These are phyloP conservation scores for Poecile atricapillus DNA, from an alignment of 2,113 vertebrate genomes.

Conservation along the genomic window DNA sequence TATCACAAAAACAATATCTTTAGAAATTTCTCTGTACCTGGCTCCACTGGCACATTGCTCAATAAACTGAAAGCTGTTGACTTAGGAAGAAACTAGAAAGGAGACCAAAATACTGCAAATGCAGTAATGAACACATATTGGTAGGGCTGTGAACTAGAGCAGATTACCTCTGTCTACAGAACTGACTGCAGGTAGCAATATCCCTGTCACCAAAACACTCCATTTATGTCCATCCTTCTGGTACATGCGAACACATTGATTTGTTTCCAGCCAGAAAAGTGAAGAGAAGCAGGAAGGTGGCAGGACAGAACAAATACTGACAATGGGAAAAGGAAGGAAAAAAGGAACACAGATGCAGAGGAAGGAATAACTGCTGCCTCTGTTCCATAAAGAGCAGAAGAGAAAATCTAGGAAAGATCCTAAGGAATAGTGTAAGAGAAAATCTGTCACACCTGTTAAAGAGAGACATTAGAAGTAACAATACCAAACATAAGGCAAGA, in stretches of 20 bases:
- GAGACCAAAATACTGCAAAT: not conserved
- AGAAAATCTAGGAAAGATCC: not conserved
- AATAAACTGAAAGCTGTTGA: not conserved
- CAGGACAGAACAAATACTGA: not conserved
- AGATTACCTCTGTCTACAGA: not conserved
- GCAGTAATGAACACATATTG: not conserved
- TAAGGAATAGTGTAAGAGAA: not conserved
- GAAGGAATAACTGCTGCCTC: not conserved
- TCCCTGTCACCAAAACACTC: not conserved
- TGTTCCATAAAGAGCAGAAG: not conserved
- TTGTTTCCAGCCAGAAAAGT: not conserved
- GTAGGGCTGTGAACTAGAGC: not conserved
- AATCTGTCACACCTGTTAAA: not conserved
- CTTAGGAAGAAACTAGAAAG: not conserved
- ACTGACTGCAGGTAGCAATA: not conserved
- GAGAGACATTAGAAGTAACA: not conserved
- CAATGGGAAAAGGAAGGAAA: slow-evolving; percentile 19
- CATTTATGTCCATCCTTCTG: not conserved
- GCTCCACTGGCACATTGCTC: not conserved
- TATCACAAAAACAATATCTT: not conserved
- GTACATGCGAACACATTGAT: not conserved
- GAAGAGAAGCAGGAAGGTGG: not conserved
- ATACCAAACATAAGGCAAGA: not conserved
- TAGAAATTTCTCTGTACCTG: not conserved
- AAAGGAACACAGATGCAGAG: not conserved